phyloP scores from a whole-genome alignment of 2,888 invertebrate species.

The Tenthredo notha region DNA sequence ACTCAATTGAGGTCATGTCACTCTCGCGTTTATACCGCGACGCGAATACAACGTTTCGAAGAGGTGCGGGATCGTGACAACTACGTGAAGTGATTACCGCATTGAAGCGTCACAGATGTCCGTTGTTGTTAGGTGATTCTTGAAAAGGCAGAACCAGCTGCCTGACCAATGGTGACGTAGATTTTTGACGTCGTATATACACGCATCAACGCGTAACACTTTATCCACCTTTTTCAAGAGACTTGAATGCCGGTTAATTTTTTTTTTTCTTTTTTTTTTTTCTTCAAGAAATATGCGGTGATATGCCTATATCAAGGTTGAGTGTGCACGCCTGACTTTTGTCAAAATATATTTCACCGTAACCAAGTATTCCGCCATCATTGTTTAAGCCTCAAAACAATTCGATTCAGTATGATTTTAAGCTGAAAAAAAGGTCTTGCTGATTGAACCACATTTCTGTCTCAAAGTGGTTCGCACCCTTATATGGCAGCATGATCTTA shows the following conservation, averaged over 20 bases:
- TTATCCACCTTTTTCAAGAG: neutral
- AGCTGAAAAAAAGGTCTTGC: neutral
- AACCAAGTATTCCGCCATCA: neutral
- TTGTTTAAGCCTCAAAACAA: neutral
- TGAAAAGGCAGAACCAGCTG: constrained; percentile 34
- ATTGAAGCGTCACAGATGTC: constrained; percentile 43
- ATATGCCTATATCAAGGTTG: constrained; percentile 1
- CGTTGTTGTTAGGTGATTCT: constrained; percentile 27
- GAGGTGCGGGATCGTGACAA: constrained; percentile 30
- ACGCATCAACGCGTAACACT: neutral
- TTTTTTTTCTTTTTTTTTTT: neutral
- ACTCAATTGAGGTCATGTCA: constrained; percentile 49
- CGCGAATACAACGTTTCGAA: neutral
- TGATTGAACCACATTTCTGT: neutral
- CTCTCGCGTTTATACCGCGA: constrained; percentile 27
- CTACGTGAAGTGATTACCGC: constrained; percentile 40
- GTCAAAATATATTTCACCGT: neutral
- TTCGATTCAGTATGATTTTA: neutral
- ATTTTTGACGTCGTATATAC: neutral
- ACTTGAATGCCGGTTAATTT: neutral
- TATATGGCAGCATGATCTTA: neutral
- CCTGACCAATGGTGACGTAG: constrained; percentile 28
- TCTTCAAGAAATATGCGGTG: neutral
- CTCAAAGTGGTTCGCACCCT: too few species aligned
- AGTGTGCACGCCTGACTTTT: neutral